phyloP scores from a whole-genome alignment of 2,113 vertebrate species.

The Pterocles gutturalis region DNA sequence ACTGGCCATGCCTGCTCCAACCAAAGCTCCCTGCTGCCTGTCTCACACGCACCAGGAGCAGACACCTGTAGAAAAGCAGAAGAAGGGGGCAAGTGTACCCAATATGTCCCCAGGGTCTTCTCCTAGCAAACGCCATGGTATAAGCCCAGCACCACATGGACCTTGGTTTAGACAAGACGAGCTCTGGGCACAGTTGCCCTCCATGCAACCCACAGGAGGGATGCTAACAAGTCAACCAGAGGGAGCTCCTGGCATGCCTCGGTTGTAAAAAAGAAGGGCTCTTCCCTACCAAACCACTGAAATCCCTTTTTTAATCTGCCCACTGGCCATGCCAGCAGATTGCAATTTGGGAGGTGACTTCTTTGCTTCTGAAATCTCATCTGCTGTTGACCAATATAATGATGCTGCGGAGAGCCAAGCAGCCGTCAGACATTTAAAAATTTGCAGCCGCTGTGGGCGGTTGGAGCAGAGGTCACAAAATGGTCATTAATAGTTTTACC shows the following conservation, averaged over 20 bases:
- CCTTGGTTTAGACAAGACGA: neutral
- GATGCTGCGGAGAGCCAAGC: neutral
- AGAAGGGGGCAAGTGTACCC: neutral
- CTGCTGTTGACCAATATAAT: neutral
- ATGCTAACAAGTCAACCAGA: neutral
- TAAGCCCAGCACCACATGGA: accelerated
- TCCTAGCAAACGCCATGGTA: neutral
- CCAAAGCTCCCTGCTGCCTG: neutral
- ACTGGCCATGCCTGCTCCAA: neutral
- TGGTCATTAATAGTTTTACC: neutral
- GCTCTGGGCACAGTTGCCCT: neutral
- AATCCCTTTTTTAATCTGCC: neutral
- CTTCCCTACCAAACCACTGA: neutral
- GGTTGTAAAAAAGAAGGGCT: accelerated
- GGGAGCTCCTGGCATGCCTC: neutral
- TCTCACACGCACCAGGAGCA: neutral
- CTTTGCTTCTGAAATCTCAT: constrained; percentile 24
- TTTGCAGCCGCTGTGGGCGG: neutral
- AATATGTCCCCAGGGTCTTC: neutral
- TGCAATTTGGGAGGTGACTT: neutral
- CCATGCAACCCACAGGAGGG: neutral
- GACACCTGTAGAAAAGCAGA: neutral
- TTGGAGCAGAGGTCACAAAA: constrained; percentile 28
- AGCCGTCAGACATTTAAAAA: neutral
- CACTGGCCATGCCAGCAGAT: neutral